Base-by-base conservation (phyloP, 2,113 vertebrate genomes). In the Percopsis transmontana region DNA sequence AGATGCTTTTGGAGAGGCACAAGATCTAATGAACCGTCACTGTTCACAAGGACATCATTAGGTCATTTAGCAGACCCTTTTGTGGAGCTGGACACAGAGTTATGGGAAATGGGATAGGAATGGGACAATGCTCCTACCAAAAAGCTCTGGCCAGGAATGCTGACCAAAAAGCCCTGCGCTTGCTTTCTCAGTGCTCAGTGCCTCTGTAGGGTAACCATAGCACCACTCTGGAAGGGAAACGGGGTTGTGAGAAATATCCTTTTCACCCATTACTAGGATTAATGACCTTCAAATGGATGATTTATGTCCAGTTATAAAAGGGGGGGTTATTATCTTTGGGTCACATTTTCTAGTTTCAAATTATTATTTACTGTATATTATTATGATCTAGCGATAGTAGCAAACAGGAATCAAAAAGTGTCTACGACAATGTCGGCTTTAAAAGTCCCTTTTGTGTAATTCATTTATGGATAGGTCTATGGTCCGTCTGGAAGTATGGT, bases 171-270 rank as follows among this genome's bases (percentile, higher is more conserved):
- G n/a, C 9, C 14, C 15, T 39, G 1, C 24, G 16, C 38, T 71
- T 23, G 23, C 10, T 14, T 58, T 44, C 48, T 60, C 47, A 59
- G 44, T 44, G 20, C 38, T 62, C 60, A 42, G 62, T 21, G 13
- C 16, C 50, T 58, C 41, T 57, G 56, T 53, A 59, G 44, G 55
- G 54, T 53, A 55, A 50, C 16, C 13, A 51, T 23, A 44, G n/a
- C 40, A 45, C 20, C 23, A 44, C n/a, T 15, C 23, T 23, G 52
- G 61, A 55, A 38, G 54, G 40, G 57, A 42, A 42, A 58, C 21
- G 21, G 52, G 58, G 66, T 69, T 78, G 21, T 85, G 73, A 52
- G 71, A 83, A 82, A 74, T 62, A 23, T 0, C 8, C 9, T 51
- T 58, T 63, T 61, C 12, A 13, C 56, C n/a, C 48, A 19, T 53